Evolutionary conservation across 2,113 vertebrate species (phyloP).

Genomic region (Ceyx cyanopectus): DNA sequence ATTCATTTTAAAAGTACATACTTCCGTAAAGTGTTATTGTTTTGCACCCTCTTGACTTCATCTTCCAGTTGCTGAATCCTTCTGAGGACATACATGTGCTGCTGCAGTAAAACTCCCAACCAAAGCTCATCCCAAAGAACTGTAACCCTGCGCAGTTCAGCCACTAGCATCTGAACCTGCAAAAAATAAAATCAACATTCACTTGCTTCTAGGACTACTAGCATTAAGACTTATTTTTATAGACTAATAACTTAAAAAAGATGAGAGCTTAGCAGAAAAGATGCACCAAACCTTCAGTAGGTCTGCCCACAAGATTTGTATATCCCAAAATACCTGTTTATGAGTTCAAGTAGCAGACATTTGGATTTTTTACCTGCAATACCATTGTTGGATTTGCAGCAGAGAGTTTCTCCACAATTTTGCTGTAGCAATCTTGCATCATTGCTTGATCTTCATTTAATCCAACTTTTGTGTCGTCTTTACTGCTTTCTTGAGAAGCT

Average conservation of each 20-base stretch:
- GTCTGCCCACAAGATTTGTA: not conserved
- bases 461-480: conserved; percentile 86
- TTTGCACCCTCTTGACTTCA: conserved; percentile 97
- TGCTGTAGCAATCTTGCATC: conserved; percentile 99
- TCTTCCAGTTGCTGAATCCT: conserved; percentile 96
- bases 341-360: not conserved
- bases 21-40: conserved; percentile 96
- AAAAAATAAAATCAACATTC: not conserved
- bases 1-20: conserved; percentile 44
- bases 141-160: conserved; percentile 94
- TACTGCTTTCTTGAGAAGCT: conserved; percentile 85
- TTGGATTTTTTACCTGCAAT: conserved; percentile 85
- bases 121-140: conserved; percentile 98
- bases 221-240: not conserved
- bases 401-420: conserved; percentile 97
- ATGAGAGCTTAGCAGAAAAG: not conserved
- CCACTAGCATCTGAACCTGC: conserved; percentile 97
- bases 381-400: conserved; percentile 97
- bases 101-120: conserved; percentile 94
- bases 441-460: conserved; percentile 97
- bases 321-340: not conserved
- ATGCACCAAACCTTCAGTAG: not conserved
- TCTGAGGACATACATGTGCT: conserved; percentile 96
- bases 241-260: not conserved
- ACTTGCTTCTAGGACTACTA: not conserved